Conservation (phyloP, 2,888 invertebrate genomes). For the Andrena bicolor region DNA sequence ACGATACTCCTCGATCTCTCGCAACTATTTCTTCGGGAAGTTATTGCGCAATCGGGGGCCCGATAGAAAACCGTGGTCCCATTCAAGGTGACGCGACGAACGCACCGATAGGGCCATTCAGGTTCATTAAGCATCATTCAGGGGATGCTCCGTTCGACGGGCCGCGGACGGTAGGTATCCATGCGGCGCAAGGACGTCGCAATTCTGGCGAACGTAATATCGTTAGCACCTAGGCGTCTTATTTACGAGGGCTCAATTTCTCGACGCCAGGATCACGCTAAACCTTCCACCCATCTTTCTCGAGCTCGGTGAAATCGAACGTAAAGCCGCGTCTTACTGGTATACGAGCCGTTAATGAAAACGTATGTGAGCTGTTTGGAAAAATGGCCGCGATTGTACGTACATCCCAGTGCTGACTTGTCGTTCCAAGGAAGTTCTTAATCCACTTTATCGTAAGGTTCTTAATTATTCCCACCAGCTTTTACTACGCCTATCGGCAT, state of each 20-base stretch:
- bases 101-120: slow-evolving; percentile 41
- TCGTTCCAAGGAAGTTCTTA: neutral
- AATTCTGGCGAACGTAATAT: slow-evolving; percentile 33
- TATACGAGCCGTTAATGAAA: slow-evolving; percentile 48
- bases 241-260: slow-evolving; percentile 32
- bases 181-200: neutral
- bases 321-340: neutral
- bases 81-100: slow-evolving; percentile 20
- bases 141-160: slow-evolving; percentile 16
- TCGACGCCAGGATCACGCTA: neutral
- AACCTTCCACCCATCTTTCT: neutral
- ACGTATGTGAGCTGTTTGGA: slow-evolving; percentile 24
- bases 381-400: neutral
- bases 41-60: slow-evolving; percentile 34
- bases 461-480: slow-evolving; percentile 35
- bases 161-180: slow-evolving; percentile 25
- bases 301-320: slow-evolving; percentile 7
- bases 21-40: slow-evolving; percentile 23
- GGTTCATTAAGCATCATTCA: slow-evolving; percentile 67
- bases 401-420: neutral
- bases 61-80: slow-evolving; percentile 17
- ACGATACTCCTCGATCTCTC: slow-evolving; percentile 28
- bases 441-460: slow-evolving; percentile 21
- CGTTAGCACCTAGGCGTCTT: slow-evolving; percentile 20
- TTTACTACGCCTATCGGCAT: neutral